Percentiles rank a stretch among this genome's conserved stretches.
phyloP scores from a whole-genome alignment of 2,797 vertebrate species.

The Pseudocheirus occidentalis region DNA sequence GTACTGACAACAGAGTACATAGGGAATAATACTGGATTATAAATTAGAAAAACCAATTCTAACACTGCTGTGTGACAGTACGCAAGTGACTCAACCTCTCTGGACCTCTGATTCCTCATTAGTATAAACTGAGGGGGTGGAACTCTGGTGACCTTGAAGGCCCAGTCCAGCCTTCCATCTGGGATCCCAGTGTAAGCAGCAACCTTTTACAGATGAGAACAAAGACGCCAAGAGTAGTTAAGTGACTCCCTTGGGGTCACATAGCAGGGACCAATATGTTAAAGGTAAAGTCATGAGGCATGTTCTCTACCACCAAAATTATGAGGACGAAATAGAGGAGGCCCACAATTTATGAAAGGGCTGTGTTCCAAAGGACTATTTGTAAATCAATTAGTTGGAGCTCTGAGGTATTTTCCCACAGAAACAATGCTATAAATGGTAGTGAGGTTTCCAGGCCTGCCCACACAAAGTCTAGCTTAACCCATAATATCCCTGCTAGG shows the following conservation, averaged over 20 bases:
- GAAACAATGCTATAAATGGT: background rate
- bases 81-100: background rate
- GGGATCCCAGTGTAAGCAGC: background rate
- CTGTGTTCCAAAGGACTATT: background rate
- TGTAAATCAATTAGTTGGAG: background rate
- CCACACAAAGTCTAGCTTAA: background rate
- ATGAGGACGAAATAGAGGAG: conserved; percentile 28
- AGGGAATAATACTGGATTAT: background rate
- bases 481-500: background rate
- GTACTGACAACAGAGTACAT: background rate
- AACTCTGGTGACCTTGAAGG: background rate
- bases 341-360: conserved; percentile 9
- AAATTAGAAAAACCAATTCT: background rate
- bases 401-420: background rate
- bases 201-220: background rate
- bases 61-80: background rate
- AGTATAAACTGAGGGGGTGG: background rate
- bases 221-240: background rate
- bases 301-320: background rate
- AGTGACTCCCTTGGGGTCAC: background rate
- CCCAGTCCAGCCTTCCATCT: background rate
- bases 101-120: background rate
- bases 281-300: background rate
- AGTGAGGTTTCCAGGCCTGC: background rate
- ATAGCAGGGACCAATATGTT: background rate